phyloP scores from a whole-genome alignment of 1,140 invertebrate genomes.

The Conus betulinus region DNA sequence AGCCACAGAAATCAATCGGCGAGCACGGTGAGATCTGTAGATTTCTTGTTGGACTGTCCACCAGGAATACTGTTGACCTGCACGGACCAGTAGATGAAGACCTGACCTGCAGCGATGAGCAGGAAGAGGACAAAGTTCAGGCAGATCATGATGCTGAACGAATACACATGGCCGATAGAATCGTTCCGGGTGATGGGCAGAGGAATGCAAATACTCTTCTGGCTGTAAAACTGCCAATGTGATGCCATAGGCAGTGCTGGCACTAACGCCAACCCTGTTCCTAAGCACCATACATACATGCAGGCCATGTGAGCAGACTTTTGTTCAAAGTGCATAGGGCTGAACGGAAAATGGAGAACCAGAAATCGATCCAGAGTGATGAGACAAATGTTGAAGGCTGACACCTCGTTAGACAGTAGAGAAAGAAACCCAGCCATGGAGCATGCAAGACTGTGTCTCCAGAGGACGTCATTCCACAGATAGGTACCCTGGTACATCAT shows the following conservation, averaged over 20 bases:
- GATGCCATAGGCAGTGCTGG: slow-evolving; percentile 28
- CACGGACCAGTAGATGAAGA: slow-evolving; percentile 49
- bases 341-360: no score
- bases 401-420: no score
- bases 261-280: slow-evolving; percentile 37
- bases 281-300: slow-evolving; percentile 38
- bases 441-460: background rate
- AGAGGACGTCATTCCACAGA: background rate
- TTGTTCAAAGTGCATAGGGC: slow-evolving; percentile 31
- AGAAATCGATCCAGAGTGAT: no score
- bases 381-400: no score
- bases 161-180: slow-evolving; percentile 43
- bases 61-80: background rate
- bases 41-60: background rate
- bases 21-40: slow-evolving; percentile 41
- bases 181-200: slow-evolving; percentile 43
- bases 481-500: background rate
- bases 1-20: slow-evolving; percentile 31
- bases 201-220: slow-evolving; percentile 52
- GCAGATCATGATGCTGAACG: slow-evolving; percentile 47
- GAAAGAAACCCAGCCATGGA: no score
- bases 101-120: slow-evolving; percentile 48
- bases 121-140: slow-evolving; percentile 50
- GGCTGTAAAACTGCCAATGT: slow-evolving; percentile 26
- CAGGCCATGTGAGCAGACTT: slow-evolving; percentile 24